Base-by-base conservation (phyloP, 2,888 invertebrate species). In the Brachyopa scutellaris region DNA sequence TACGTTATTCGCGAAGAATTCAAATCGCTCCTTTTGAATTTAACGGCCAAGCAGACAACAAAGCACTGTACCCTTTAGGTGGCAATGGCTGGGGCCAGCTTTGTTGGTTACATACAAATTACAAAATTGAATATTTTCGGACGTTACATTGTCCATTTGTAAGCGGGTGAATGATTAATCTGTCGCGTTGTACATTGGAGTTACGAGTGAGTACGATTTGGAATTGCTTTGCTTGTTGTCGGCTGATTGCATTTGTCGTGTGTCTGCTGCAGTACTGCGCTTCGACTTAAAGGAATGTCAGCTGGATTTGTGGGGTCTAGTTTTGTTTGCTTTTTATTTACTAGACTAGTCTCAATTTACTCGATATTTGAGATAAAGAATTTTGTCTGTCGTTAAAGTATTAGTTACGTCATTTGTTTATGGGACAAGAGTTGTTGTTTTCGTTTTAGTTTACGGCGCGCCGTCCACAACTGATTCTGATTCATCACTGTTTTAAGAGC, bases 141-240 rank as follows among this genome's bases (percentile, higher is more conserved):
- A 47, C 19, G 11, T 66, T 61, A 42, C 31, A 49, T 40, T 40
- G 70, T 38, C 40, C 67, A 26, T 3, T 26, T 26, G 4, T 6
- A 49, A 38, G 53, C 61, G 79, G 61, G 67, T 61, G 67, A 67
- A 73, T 79, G 67, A 62, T 79, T 79, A 79, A 62, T 79, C 19
- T 57, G 62, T 72, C 72, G 51, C 29, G 33, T 76, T 26, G 26
- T 3, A 26, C n/a, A 6, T 26, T 67, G 13, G 57, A 53, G 21
- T 42, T 51, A 40, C 31, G 42, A 64, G 64, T 72, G 19, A 64
- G 36, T 36, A 11, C 51, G 72, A 66, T 78, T 36, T 53, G 72
- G 33, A 53, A 61, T 72, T n/a, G n/a, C n/a, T n/a, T 42, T 36
- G 7, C 11, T 51, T 59, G 9, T 31, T 38, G 19, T 33, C 53